Base-by-base conservation (phyloP, 2,888 invertebrate species). In the Idaea dimidiata region DNA sequence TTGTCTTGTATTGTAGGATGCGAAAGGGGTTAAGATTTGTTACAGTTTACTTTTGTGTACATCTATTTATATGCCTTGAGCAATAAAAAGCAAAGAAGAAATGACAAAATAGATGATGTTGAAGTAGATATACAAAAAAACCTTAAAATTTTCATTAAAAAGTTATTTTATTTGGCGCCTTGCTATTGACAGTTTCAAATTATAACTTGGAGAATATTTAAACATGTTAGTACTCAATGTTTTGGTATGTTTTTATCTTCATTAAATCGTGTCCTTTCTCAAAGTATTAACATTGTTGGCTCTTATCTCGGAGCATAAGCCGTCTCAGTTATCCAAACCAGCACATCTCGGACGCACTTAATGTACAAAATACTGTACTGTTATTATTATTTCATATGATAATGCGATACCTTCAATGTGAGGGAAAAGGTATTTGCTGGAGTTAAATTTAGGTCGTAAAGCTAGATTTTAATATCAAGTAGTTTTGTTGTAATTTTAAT, bases 331-430 rank as follows among this genome's bases (percentile, higher is more conserved):
- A 87, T 84, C 82, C 82, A 74, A 78, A 77, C 77, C 81, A 82
- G 83, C 83, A 82, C 86, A 84, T 84, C 86, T 84, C 78, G 84
- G 81, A 85, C 79, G 84, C 84, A 88, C 88, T 89, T 88, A 90
- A 89, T 89, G 87, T 85, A 86, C 83, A 87, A 86, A 88, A 89
- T 89, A 89, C 89, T 89, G 84, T 89, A 89, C 89, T 89, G 88
- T 88, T 89, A 88, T 89, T 90, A 89, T 89, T 88, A 88, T 89
- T 84, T 81, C 78, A 78, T 80, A 79, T 85, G 88, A 89, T 88
- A 89, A 88, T 86, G 79, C 76, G 74, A 78, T 78, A 76, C 75
- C 75, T 80, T 83, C 78, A 80, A 84, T 82, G 65, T 59, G 77
- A 70, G 69, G 79, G 76, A 84, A 43, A 43, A 43, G 14, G 14